Conservation (phyloP, 2,888 invertebrate species). For the Agrochola lota region DNA sequence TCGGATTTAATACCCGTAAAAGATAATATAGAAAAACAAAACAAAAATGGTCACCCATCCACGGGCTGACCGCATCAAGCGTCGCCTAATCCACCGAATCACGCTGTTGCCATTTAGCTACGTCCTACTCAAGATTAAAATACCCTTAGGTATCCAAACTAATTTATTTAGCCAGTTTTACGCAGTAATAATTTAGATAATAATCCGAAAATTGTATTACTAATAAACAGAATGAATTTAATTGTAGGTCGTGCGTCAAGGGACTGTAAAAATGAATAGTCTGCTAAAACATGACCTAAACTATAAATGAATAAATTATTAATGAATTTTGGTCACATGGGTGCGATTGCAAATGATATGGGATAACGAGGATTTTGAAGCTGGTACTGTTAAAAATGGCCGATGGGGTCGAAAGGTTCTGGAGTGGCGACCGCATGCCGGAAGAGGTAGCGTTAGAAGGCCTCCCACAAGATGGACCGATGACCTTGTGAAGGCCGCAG, state of each 20-base stretch:
- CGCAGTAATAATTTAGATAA: constrained; percentile 34
- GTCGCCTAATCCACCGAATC: neutral
- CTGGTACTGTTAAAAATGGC: too few relatives aligned
- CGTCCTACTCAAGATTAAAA: constrained; percentile 14
- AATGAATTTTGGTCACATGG: constrained; percentile 10
- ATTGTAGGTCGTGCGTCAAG: constrained; percentile 31
- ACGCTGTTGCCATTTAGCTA: neutral
- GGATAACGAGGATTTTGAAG: neutral
- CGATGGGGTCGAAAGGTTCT: too few relatives aligned
- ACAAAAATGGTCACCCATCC: too few relatives aligned
- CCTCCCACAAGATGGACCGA: too few relatives aligned
- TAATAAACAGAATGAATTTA: constrained; percentile 33
- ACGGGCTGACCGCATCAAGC: too few relatives aligned
- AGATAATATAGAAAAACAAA: too few relatives aligned
- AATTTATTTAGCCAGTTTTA: constrained; percentile 18
- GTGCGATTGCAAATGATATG: neutral
- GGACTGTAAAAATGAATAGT: constrained; percentile 18
- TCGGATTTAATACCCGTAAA: too few relatives aligned
- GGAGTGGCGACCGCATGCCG: too few relatives aligned
- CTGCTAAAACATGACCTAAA: constrained; percentile 4
- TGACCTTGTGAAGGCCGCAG: too few relatives aligned
- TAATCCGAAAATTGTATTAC: constrained; percentile 31
- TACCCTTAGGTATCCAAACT: constrained; percentile 2
- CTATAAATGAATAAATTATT: neutral
- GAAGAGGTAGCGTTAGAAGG: too few relatives aligned